A percentile compares a stretch with the other conserved stretches of the same genome.
phyloP scores from a whole-genome alignment of 1,140 invertebrate species.

The Drosophila arizonae region DNA sequence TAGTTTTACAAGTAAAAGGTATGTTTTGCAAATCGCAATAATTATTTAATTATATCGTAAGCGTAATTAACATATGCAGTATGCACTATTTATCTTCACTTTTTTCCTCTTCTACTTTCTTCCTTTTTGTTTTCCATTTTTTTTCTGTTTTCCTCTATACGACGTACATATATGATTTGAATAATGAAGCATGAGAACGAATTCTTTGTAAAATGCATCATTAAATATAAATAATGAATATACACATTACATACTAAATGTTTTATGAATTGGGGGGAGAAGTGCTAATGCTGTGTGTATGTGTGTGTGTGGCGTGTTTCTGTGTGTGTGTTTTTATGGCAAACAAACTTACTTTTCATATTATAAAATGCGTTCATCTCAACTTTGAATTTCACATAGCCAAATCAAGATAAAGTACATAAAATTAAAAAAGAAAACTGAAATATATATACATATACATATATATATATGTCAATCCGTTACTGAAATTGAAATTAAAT shows the following conservation, averaged over 20 bases:
- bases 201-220: conserved; percentile 41
- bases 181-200: conserved; percentile 31
- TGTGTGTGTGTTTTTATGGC: not conserved
- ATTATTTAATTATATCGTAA: conserved; percentile 36
- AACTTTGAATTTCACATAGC: no score
- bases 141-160: not conserved
- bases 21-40: conserved; percentile 41
- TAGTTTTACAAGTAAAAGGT: conserved; percentile 51
- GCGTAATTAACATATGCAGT: conserved; percentile 46
- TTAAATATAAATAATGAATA: conserved; percentile 46
- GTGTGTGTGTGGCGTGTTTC: not conserved
- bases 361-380: no score
- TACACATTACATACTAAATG: conserved; percentile 43
- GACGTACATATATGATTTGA: conserved; percentile 14
- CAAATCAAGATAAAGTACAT: no score
- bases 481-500: not conserved
- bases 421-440: no score
- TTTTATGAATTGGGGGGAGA: conserved; percentile 14
- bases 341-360: no score
- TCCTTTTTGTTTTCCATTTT: not conserved
- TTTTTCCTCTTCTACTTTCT: not conserved
- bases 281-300: conserved; percentile 26
- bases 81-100: conserved; percentile 22
- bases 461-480: no score
- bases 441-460: no score